Conservation (phyloP, 2,113 vertebrate genomes). For the Grantiella picta region DNA sequence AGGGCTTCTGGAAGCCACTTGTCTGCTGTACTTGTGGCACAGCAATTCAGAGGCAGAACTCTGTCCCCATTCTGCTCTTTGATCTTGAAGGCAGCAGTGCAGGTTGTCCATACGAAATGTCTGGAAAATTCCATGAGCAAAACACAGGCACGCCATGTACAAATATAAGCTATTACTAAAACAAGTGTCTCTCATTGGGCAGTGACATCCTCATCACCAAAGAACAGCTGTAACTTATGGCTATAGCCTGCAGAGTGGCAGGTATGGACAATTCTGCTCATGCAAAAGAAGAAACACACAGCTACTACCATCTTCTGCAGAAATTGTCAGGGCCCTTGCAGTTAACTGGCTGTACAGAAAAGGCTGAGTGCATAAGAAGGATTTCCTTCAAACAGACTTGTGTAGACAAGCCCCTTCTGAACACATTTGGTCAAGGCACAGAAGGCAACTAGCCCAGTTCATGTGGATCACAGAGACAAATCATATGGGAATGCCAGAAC, state of each 20-base stretch:
- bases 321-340: background rate
- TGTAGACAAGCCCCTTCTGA: background rate
- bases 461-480: background rate
- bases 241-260: background rate
- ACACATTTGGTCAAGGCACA: background rate
- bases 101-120: rapidly evolving
- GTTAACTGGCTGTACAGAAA: background rate
- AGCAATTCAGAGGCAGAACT: background rate
- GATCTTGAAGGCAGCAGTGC: background rate
- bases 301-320: background rate
- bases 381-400: background rate
- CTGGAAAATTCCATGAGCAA: background rate
- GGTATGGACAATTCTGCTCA: background rate
- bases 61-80: background rate
- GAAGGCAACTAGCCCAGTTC: background rate
- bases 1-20: background rate
- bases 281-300: background rate
- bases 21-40: background rate
- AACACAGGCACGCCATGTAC: background rate
- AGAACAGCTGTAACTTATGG: background rate
- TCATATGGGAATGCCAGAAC: background rate
- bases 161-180: background rate
- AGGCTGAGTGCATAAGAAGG: background rate
- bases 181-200: background rate
- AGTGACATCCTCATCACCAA: background rate